Percentiles rank a stretch among this genome's conserved stretches.
These are phyloP conservation scores for Syngnathus typhle DNA, from an alignment of 2,113 vertebrate species.

Conservation along the genomic window DNA sequence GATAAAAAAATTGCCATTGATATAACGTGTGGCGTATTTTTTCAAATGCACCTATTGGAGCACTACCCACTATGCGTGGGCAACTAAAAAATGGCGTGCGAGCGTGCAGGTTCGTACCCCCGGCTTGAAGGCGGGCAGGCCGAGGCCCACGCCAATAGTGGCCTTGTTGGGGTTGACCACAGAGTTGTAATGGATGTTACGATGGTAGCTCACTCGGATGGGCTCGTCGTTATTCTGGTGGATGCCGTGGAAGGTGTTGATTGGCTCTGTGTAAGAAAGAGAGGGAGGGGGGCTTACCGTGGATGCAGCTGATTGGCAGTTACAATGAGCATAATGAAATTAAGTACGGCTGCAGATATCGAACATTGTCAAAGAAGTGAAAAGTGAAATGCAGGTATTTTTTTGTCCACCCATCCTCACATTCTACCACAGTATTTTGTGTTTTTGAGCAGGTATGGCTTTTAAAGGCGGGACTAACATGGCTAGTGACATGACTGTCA, in stretches of 20 bases:
- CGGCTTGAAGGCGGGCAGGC: slow-evolving; percentile 89
- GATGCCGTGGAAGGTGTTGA: slow-evolving; percentile 96
- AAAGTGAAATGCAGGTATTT: background rate
- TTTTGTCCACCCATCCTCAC: background rate
- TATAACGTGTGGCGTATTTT: background rate
- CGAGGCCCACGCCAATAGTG: slow-evolving; percentile 90
- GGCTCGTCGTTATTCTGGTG: slow-evolving; percentile 94
- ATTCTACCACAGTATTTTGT: background rate
- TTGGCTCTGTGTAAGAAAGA: slow-evolving; percentile 75
- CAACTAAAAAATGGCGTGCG: background rate
- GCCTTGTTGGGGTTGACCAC: slow-evolving; percentile 97
- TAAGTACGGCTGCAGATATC: background rate
- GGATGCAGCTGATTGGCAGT: background rate
- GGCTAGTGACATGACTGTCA: background rate
- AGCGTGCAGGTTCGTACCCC: slow-evolving; percentile 71
- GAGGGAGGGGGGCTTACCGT: background rate
- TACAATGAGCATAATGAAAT: background rate
- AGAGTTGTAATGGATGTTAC: slow-evolving; percentile 97
- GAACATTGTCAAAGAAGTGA: background rate
- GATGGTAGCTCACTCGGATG: slow-evolving; percentile 93
- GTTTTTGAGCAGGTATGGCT: background rate
- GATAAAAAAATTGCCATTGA: too few species aligned
- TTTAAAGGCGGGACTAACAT: background rate
- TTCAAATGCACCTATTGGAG: background rate
- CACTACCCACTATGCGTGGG: background rate